Percentiles rank a stretch among this genome's conserved stretches.
These are phyloP conservation scores for Empidonax alnorum DNA, from an alignment of 2,113 vertebrate genomes.

Conservation along the genomic window DNA sequence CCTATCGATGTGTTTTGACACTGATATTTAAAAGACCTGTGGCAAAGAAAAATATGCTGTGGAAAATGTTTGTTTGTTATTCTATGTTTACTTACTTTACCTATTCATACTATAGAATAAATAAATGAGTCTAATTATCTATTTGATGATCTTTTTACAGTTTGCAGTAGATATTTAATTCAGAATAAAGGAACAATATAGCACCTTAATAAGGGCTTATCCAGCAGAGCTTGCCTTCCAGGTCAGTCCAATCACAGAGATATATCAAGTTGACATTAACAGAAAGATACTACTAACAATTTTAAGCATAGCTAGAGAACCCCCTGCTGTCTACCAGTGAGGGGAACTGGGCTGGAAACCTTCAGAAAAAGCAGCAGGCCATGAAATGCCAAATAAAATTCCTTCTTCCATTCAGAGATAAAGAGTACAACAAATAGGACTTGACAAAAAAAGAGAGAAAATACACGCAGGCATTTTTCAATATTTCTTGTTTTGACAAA, in stretches of 20 bases:
- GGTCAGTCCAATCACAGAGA: conserved; percentile 67
- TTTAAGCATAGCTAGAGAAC: conserved; percentile 69
- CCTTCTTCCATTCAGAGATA: conserved; percentile 35
- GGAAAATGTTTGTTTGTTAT: background rate
- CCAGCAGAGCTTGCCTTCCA: conserved; percentile 42
- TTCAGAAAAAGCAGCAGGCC: conserved; percentile 66
- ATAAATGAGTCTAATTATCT: background rate
- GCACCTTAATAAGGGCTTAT: background rate
- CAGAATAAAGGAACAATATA: background rate
- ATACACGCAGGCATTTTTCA: background rate
- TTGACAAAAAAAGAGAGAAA: conserved; percentile 21
- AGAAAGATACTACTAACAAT: conserved; percentile 72
- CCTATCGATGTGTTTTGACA: background rate
- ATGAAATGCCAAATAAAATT: conserved; percentile 67
- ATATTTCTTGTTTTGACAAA: background rate
- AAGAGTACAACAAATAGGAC: background rate
- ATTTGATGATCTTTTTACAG: background rate
- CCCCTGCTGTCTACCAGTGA: conserved; percentile 51
- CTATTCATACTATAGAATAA: background rate
- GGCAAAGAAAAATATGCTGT: background rate
- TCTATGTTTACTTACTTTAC: background rate
- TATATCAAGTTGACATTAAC: conserved; percentile 73
- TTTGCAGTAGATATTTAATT: background rate
- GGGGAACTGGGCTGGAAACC: conserved; percentile 56
- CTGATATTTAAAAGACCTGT: background rate